Base-by-base conservation (phyloP, 92 coral and sea anemone genomes). In the Epizoanthus illoricatus region DNA sequence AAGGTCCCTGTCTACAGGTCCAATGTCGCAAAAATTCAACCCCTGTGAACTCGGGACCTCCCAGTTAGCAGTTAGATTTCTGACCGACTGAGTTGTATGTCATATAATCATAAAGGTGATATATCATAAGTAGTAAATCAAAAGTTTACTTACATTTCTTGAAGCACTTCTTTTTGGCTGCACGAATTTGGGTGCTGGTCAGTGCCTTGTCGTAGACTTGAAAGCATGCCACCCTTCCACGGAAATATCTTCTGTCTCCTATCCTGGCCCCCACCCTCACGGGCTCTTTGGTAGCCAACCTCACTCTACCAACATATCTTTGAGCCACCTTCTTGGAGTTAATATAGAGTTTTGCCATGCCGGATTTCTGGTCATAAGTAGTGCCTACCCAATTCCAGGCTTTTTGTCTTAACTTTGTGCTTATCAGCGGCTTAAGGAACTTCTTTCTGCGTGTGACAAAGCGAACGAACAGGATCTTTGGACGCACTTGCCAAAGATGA, bases 321-420 rank as follows among this genome's bases (percentile, higher is more conserved):
- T 78, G 84, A 20, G 91, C 92, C 21, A 93, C 97, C 56, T 73
- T 84, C 80, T 78, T 88, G 64, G 84, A 65, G 74, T 91, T 87
- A 74, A 93, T 86, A 65, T 33, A 93, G 55, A 93, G 40, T 18
- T 86, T 87, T 12, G 94, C 97, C 69, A 81, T 40, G 58, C 94
- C 97, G 17, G 89, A 71, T 1, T 88, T 83, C 59, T 90, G 88
- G 52, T 93, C 86, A 56, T 93, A 93, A 5, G 86, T 93, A 28
- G 97, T 84, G 21, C 92, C 91, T 28, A 93, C 87, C 81, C 89
- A 93, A 74, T 85, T 90, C 97, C 97, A 92, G 0, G 90, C 97
- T 43, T 88, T 76, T 20, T 74, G 94, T 28, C 88, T 88, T 16
- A 93, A 85, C 63, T 81, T 79, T 71, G 65, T 79, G 17, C 88